Evolutionary conservation across 2,797 vertebrate species (phyloP).

Genomic region (Carcharodon carcharias): DNA sequence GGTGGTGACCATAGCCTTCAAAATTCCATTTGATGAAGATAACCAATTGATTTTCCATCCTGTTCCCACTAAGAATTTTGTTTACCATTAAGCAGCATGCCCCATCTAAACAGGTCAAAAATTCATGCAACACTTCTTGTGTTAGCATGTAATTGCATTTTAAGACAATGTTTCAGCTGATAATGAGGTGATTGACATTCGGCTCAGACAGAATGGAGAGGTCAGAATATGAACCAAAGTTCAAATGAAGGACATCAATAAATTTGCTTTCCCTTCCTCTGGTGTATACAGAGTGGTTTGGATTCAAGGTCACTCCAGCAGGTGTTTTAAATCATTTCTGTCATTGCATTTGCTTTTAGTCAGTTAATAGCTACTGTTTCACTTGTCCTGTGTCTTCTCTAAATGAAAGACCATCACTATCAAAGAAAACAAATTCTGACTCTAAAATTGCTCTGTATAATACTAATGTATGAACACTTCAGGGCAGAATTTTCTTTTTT

Average conservation of each 20-base stretch:
- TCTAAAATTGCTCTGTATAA: not conserved
- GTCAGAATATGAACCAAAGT: not conserved
- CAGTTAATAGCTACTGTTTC: not conserved
- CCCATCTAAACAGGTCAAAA: not conserved
- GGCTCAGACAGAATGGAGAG: not conserved
- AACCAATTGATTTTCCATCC: not conserved
- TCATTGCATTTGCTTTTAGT: not conserved
- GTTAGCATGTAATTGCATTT: not conserved
- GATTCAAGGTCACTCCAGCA: not conserved
- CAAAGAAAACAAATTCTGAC: not conserved
- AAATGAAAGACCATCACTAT: not conserved
- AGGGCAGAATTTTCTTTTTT: not conserved
- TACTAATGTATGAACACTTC: not conserved
- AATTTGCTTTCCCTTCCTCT: not conserved
- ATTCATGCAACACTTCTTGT: not conserved
- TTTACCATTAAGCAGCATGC: not conserved
- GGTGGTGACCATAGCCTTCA: not conserved
- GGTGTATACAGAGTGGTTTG: not conserved
- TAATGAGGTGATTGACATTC: not conserved
- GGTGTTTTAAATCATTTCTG: not conserved
- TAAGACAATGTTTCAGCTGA: not conserved
- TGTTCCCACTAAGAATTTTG: not conserved
- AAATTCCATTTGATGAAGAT: not conserved
- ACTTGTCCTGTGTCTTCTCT: not conserved
- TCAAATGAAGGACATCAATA: not conserved